Base-by-base conservation (phyloP, 2,797 vertebrate genomes). In the Notolabrus celidotus region DNA sequence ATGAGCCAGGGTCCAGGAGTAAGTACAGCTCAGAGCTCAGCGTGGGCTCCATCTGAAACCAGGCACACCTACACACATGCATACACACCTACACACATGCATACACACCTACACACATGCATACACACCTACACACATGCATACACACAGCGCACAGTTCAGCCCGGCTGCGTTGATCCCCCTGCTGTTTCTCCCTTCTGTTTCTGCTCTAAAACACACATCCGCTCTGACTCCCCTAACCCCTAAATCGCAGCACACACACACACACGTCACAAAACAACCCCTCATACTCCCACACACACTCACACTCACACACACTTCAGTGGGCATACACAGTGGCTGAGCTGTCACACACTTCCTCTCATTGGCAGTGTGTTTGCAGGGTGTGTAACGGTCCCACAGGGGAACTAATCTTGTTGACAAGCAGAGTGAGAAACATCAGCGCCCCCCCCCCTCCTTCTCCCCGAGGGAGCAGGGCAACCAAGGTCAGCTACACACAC, bases 381-480 rank as follows among this genome's bases (percentile, higher is more conserved):
- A 58, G 84, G 82, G 57, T 70, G 83, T 88, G 84, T 73, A 81
- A 86, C 86, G 33, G 75, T 86, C 87, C 84, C 75, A 82, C 80
- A 65, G 84, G 84, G 86, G 79, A 88, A 90, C 86, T 90, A 88
- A 90, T 89, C 79, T 86, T 83, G 90, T 89, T 90, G 87, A 91
- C 90, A 89, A 90, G 85, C 78, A 74, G 84, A 90, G 82, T 90
- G 85, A 87, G 88, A 87, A 90, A 85, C 90, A 85, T 87, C 90
- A 79, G 80, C 51, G 15, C 73, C 67, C 22, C 51, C 59, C 75
- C 46, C 2, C 22, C 7, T 19, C 11, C 22, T 0, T 23, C 20
- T 14, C 33, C 79, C 63, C 47, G 39, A 77, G 79, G 83, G 83
- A 81, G 56, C 31, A 12, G 53, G 64, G 74, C 25, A 27, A 60